These are phyloP conservation scores for Bombus consobrinus DNA, from an alignment of 1,140 invertebrate genomes.

Conservation along the genomic window DNA sequence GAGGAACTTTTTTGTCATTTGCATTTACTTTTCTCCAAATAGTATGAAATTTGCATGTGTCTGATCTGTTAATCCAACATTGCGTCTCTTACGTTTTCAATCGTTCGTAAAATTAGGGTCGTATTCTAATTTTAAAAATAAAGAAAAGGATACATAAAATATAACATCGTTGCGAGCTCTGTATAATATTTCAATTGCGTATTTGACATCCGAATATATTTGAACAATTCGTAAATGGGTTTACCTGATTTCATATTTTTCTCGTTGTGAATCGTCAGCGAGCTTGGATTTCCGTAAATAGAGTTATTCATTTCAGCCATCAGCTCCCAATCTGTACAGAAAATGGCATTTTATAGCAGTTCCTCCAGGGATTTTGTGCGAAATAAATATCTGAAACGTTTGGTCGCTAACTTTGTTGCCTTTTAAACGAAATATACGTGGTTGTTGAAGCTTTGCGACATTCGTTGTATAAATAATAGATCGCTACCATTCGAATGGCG, in stretches of 20 bases:
- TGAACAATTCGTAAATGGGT: neutral
- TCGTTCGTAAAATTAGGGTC: too few species aligned
- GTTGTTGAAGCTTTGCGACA: neutral
- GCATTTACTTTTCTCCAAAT: constrained; percentile 33
- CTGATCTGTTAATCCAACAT: neutral
- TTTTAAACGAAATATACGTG: constrained; percentile 14
- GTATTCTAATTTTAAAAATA: neutral
- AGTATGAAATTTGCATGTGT: constrained; percentile 18
- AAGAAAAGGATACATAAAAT: neutral
- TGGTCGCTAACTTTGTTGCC: neutral
- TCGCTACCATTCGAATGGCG: neutral
- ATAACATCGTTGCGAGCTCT: too few species aligned
- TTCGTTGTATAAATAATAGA: constrained; percentile 19
- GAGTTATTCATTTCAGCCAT: constrained; percentile 84
- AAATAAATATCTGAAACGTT: constrained; percentile 5
- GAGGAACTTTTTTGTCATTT: constrained; percentile 50
- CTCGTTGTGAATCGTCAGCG: constrained; percentile 84
- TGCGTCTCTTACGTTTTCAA: neutral
- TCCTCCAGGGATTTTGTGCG: neutral
- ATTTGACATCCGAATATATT: neutral
- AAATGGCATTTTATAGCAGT: constrained; percentile 47
- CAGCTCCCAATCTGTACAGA: constrained; percentile 78
- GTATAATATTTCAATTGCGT: neutral
- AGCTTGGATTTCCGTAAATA: constrained; percentile 85
- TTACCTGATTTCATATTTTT: constrained; percentile 74